Evolutionary conservation across 1,140 invertebrate genomes (phyloP), one percentile per base, ranked within the genome.

Genomic region (Drosophila punjabiensis): DNA sequence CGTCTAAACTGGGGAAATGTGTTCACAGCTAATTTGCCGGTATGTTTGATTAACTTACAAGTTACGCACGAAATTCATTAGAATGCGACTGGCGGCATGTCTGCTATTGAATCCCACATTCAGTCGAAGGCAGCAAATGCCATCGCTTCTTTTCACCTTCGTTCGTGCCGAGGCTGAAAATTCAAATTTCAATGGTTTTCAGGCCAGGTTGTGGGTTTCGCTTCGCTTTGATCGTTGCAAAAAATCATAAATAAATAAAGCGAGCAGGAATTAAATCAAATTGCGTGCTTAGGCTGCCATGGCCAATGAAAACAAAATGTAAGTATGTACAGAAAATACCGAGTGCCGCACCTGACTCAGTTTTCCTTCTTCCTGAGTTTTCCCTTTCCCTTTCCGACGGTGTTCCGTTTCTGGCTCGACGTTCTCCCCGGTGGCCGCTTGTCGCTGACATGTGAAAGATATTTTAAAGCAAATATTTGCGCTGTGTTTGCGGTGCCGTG

Each of bases 391-490:
- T 35, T 30, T 20, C 30, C 32, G 45, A 18, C 52, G 11, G 30
- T 53, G 30, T 53, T 9, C 75, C 18, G 35, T 71, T 71, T 24
- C 65, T 32, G 33, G 35, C 24, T 58, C 11, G 16, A 20, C 55
- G 43, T 37, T 69, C 63, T 79, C 75, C 76, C 76, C 52, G 14
- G 76, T 79, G 76, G 58, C 50, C 76, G 75, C 76, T 87, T 87
- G 65, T 73, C 64, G 76, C 64, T 87, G 82, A 82, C 82, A 86
- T 64, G 74, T 82, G 76, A 67, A 69, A 85, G 70, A 82, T 86
- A 87, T 74, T 79, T 87, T 79, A 73, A 76, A 66, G 67, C 63
- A 87, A 86, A 86, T 82, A 79, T 87, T 86, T 82, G 77, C 63
- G 61, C 66, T 73, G 66, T 52, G 70, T 71, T 84, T 76, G 76